Evolutionary conservation across 2,888 invertebrate genomes (phyloP).

Genomic region (Fissipunctia ypsillon): DNA sequence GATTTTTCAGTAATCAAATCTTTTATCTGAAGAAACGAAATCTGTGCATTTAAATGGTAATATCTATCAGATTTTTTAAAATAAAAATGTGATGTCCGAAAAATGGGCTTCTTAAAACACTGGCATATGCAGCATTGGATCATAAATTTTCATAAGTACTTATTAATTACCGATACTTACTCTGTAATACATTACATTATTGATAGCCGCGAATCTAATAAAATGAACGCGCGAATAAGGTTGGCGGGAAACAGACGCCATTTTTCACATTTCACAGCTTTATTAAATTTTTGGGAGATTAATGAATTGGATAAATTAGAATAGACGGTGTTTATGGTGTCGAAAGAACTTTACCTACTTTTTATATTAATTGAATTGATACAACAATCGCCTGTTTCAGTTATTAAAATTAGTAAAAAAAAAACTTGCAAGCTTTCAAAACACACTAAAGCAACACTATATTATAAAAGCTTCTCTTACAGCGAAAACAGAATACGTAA

Average conservation of each 20-base stretch:
- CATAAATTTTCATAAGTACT: conserved; percentile 43
- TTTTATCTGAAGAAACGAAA: not conserved
- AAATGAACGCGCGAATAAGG: conserved; percentile 38
- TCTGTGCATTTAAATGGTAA: too few species aligned
- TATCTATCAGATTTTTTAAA: too few species aligned
- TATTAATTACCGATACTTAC: conserved; percentile 20
- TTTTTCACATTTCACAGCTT: conserved; percentile 51
- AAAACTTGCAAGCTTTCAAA: not conserved
- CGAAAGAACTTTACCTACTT: conserved; percentile 24
- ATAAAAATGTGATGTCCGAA: too few species aligned
- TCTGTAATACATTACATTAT: conserved; percentile 56
- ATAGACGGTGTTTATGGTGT: conserved; percentile 44
- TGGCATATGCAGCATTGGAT: conserved; percentile 17
- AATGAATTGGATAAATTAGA: conserved; percentile 52
- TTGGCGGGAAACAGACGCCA: conserved; percentile 35
- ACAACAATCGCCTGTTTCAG: not conserved
- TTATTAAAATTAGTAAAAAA: not conserved
- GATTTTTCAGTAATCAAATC: not conserved
- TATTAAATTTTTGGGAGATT: conserved; percentile 46
- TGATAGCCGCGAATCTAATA: conserved; percentile 51
- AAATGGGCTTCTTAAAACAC: too few species aligned
- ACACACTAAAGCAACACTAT: not conserved
- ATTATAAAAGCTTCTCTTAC: not conserved
- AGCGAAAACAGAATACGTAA: not conserved
- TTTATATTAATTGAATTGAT: not conserved